These are phyloP conservation scores for Silurus glanis DNA, from an alignment of 2,113 vertebrate genomes.

Conservation along the genomic window DNA sequence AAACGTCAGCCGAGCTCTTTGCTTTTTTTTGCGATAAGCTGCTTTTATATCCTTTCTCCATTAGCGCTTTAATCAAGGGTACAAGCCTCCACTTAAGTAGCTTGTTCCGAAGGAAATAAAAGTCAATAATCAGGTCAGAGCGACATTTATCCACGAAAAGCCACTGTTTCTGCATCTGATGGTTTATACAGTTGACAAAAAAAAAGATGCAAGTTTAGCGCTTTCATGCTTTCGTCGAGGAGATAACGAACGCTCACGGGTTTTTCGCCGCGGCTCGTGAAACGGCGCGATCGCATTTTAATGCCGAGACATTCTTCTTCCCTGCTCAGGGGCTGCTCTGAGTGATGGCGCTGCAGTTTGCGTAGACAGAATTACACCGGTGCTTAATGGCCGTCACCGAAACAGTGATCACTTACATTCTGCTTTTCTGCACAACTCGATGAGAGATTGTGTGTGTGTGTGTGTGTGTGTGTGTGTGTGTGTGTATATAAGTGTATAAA, in stretches of 20 bases:
- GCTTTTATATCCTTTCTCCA: conserved; percentile 48
- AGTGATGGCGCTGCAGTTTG: conserved; percentile 30
- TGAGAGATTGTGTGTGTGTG: background rate
- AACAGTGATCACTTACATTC: conserved; percentile 52
- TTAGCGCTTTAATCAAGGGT: conserved; percentile 52
- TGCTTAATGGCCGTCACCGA: conserved; percentile 50
- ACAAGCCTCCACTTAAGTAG: conserved; percentile 28
- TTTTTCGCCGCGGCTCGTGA: conserved; percentile 14
- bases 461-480: background rate
- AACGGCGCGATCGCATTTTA: conserved; percentile 46
- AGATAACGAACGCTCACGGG: conserved; percentile 33
- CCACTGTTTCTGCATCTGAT: background rate
- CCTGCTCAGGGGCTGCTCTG: conserved; percentile 25
- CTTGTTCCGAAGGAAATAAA: conserved; percentile 32
- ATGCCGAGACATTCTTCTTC: conserved; percentile 40
- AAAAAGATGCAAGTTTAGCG: conserved; percentile 7
- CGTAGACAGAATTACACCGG: conserved; percentile 39
- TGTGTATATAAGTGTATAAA: too few species aligned
- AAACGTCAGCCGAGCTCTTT: conserved; percentile 34
- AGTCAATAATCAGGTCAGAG: conserved; percentile 44
- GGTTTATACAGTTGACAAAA: too few species aligned
- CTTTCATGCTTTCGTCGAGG: conserved; percentile 36
- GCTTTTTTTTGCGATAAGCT: conserved; percentile 49
- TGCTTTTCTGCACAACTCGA: conserved; percentile 33
- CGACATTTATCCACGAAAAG: conserved; percentile 24